Evolutionary conservation across 35 echinoderm and acorn worm genomes (phyloP).

Genomic region (Holothuria glaberrima): DNA sequence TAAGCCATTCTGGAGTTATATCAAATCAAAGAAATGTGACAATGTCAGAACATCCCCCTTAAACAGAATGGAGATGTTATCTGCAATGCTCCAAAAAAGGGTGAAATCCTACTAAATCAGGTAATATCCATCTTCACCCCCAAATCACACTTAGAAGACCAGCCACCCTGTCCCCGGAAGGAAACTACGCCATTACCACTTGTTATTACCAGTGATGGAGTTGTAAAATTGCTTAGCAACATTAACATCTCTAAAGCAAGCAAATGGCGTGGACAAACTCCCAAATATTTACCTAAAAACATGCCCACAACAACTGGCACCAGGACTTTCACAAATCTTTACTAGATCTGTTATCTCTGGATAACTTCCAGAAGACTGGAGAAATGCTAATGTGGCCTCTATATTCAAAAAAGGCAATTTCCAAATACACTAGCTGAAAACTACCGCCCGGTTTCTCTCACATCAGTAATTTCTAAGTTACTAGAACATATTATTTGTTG

Average conservation of each 20-base stretch:
- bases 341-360: no score
- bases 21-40: slow-evolving; percentile 3
- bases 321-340: no score
- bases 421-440: neutral
- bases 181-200: neutral
- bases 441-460: neutral
- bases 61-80: slow-evolving; percentile 2
- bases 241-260: slow-evolving; percentile 34
- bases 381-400: neutral
- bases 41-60: neutral
- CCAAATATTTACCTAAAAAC: neutral
- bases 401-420: neutral
- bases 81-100: slow-evolving; percentile 20
- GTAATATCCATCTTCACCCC: slow-evolving; percentile 5
- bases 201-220: slow-evolving; percentile 16
- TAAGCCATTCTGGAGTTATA: slow-evolving; percentile 31
- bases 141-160: neutral
- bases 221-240: neutral
- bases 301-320: neutral
- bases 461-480: no score
- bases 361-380: no score
- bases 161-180: neutral
- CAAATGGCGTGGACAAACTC: neutral
- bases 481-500: no score
- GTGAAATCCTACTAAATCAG: neutral